Base-by-base conservation (phyloP, 2,888 invertebrate genomes). In the Reticulitermes lucifugus region DNA sequence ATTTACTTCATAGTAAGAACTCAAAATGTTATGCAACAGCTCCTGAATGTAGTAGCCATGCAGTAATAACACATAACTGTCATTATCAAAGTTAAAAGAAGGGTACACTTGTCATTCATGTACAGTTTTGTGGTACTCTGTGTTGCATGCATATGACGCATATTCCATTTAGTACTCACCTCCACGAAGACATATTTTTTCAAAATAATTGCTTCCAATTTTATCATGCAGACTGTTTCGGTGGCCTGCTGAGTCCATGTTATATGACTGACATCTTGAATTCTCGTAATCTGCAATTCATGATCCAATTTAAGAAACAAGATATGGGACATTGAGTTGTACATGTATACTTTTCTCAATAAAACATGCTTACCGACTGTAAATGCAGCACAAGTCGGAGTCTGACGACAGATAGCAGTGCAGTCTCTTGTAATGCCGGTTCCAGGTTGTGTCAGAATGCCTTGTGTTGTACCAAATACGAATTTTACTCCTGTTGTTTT, bases 361-460 rank as follows among this genome's bases (percentile, higher is more conserved):
- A 65, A n/a, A 65, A 7, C 65, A 25, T 79, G 88, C 89, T 88
- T 87, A 90, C 90, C 90, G 73, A 90, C 89, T 51, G 89, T 89
- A 87, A 90, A 90, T n/a, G 90, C 89, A 83, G 89, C 89, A 84
- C 90, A 91, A 21, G 88, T 88, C 6, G 90, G 88, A 55, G 89
- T 89, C 84, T 90, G 90, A 84, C 89, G 89, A 88, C 91, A 91
- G 18, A 91, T 89, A n/a, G 90, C 90, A 43, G 90, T 90, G 87
- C 91, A 91, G 87, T 91, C 91, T 84, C 90, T 87, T 7, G 91
- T 91, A 41, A 91, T 89, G 3, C 91, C 91, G 18, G 91, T 89
- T 79, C 90, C 90, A 14, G 90, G 90, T 86, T 90, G 90, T 41
- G 90, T 89, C 14, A 91, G 88, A 22, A 90, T 89, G 7, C 90